Evolutionary conservation across 2,888 invertebrate genomes (phyloP), one percentile per base, ranked within the genome.

Genomic region (Noctua janthina): DNA sequence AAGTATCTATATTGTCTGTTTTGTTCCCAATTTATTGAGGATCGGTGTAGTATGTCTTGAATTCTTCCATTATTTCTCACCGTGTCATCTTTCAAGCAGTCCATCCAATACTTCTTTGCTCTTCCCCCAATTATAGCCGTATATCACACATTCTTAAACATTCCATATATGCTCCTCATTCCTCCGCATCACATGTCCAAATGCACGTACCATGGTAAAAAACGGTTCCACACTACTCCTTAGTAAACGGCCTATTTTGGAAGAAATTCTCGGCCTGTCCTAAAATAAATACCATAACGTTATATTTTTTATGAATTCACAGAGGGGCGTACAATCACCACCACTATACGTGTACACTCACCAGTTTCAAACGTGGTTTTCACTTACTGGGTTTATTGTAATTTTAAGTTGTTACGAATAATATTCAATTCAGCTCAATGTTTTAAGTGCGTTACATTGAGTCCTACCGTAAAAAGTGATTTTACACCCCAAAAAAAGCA

Each of bases 121-220:
- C 17, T n/a, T 35, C 1, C 13, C 8, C 17, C 13, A 20, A 17
- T 1, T 23, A 43, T n/a, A 43, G 8, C 8, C 23, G 13, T n/a
- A n/a, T 51, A 72, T 8, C 11, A 64, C 54, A 51, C 0, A 17
- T 39, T 35, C 56, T n/a, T 10, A 59, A 35, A 35, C 23, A 68
- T 76, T 81, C 59, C 23, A 43, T 35, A 51, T 8, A 17, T 13
- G n/a, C 1, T 49, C n/a, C 29, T 17, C 51, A 54, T 76, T 83
- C 59, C 17, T 75, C 35, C 35, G 7, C 35, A 51, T 39, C n/a
- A 8, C n/a, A 46, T 62, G 64, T 4, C 15, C n/a, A 62, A n/a
- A 10, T n/a, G 13, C 59, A 2, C 29, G 6, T 43, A 29, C 39
- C 13, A 79, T 29, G 46, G 59, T 15, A 39, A 66, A 29, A 29